Percentiles rank a stretch among this genome's conserved stretches.
These are phyloP conservation scores for Onthophagus taurus DNA, from an alignment of 1,140 invertebrate species.

Conservation along the genomic window DNA sequence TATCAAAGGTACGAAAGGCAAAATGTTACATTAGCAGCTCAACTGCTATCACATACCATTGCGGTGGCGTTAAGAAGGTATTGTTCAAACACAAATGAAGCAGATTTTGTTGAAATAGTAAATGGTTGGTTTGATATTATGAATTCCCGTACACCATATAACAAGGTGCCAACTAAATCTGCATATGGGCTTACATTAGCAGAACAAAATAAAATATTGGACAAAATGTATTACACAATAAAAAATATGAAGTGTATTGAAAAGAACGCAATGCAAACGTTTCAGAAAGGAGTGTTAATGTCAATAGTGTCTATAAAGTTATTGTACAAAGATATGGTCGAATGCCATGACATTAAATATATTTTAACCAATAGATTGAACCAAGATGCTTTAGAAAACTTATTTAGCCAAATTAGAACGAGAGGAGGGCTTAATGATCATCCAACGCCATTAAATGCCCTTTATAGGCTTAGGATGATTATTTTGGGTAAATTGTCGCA, in stretches of 20 bases:
- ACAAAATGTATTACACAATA: background rate
- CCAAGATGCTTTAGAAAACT: constrained; percentile 6
- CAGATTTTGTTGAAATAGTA: too few relatives aligned
- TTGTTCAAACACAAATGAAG: background rate
- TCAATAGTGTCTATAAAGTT: constrained; percentile 2
- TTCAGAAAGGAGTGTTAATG: constrained; percentile 6
- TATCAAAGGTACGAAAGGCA: too few relatives aligned
- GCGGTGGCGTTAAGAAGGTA: background rate
- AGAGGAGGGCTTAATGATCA: constrained; percentile 6
- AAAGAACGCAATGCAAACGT: constrained; percentile 2
- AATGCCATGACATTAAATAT: background rate
- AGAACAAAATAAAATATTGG: constrained; percentile 3
- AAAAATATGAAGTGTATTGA: background rate
- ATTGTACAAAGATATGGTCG: constrained; percentile 2
- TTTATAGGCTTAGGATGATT: constrained; percentile 1
- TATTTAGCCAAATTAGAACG: constrained; percentile 5
- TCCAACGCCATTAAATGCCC: constrained; percentile 2
- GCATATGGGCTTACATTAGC: background rate
- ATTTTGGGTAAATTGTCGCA: background rate
- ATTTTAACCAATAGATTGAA: constrained; percentile 2
- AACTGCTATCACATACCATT: too few relatives aligned
- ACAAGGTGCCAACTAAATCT: background rate
- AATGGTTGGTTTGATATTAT: background rate
- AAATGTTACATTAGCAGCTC: too few relatives aligned
- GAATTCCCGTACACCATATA: too few relatives aligned